A percentile compares a stretch with the other conserved stretches of the same genome.
Conservation (phyloP, 1,140 invertebrate genomes). For the Pentalonia nigronervosa region DNA sequence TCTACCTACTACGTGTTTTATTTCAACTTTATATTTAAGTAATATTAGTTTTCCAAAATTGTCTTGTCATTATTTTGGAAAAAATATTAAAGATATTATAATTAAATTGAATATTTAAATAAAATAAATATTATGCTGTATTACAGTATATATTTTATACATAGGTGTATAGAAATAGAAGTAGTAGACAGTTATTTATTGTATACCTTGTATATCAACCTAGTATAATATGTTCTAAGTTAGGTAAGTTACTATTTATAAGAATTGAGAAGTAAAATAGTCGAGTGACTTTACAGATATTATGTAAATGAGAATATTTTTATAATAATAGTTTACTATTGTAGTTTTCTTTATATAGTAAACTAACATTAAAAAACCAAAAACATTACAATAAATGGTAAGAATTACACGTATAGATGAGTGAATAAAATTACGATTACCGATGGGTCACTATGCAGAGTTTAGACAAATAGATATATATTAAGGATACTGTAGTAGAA, state of each 20-base stretch:
- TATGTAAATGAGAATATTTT: too few species aligned
- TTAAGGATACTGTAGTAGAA: neutral
- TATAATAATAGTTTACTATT: too few species aligned
- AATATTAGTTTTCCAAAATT: neutral
- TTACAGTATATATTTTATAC: neutral
- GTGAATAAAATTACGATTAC: neutral
- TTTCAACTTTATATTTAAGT: neutral
- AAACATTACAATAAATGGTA: neutral
- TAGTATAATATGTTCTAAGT: too few species aligned
- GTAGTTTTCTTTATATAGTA: neutral
- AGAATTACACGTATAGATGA: neutral
- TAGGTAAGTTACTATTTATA: too few species aligned
- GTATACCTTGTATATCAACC: too few species aligned
- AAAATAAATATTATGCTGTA: neutral
- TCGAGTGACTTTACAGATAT: too few species aligned
- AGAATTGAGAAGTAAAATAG: too few species aligned
- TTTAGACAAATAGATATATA: too few species aligned
- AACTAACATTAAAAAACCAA: neutral
- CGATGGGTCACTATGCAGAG: neutral
- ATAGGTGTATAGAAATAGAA: too few species aligned
- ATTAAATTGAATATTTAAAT: neutral
- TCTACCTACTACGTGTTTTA: conserved; percentile 1
- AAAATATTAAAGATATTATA: neutral
- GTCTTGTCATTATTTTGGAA: neutral
- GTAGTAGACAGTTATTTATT: too few species aligned